Conservation (phyloP, 2,113 vertebrate genomes). For the Cololabis saira region DNA sequence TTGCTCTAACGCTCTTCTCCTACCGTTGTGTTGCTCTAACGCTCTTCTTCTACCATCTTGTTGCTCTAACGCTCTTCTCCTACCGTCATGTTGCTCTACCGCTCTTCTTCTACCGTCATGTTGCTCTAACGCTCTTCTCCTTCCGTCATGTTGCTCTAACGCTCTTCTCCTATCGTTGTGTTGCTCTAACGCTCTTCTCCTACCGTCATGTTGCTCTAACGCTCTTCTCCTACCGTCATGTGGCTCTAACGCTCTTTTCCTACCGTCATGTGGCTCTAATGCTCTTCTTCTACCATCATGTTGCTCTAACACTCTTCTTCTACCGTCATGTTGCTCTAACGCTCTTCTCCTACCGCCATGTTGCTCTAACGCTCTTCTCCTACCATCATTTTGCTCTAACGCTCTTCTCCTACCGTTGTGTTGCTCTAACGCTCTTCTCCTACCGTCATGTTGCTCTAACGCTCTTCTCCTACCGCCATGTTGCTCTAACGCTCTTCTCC, state of each 20-base stretch:
- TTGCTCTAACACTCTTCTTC: constrained; percentile 3
- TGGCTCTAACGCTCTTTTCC: constrained; percentile 5
- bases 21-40: no score
- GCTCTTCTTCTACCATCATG: constrained; percentile 8
- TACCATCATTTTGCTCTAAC: no score
- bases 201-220: no score
- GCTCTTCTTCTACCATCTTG: constrained; percentile 8
- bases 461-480: constrained; percentile 7
- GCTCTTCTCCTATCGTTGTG: constrained; percentile 7
- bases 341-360: constrained; percentile 7
- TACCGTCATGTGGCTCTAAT: no score
- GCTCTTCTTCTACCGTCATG: constrained; percentile 8
- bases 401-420: constrained; percentile 7
- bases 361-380: constrained; percentile 3
- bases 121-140: constrained; percentile 3
- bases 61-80: constrained; percentile 3
- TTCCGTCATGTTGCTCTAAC: no score
- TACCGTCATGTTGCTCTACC: no score
- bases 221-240: constrained; percentile 7
- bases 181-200: constrained; percentile 3
- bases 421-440: constrained; percentile 3
- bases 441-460: no score
- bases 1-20: constrained; percentile 3
- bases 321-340: no score
- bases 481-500: constrained; percentile 3